Evolutionary conservation across 1,140 invertebrate species (phyloP).

Genomic region (Caerostris extrusa): DNA sequence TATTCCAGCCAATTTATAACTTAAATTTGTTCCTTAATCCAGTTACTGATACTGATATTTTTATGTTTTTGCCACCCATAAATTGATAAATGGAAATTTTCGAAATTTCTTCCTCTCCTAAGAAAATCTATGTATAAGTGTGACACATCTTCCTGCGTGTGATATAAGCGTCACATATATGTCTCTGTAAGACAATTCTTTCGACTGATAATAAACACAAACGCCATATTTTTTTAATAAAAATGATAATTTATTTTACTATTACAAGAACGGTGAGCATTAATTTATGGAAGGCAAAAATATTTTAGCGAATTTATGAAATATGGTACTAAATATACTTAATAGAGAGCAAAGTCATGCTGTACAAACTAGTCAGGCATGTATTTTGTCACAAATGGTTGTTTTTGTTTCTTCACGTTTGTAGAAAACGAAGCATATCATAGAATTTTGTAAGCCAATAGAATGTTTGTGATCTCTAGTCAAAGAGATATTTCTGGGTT

Average conservation of each 20-base stretch:
- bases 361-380: slow-evolving; percentile 77
- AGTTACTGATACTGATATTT: slow-evolving; percentile 35
- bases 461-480: slow-evolving; percentile 71
- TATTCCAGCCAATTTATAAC: slow-evolving; percentile 74
- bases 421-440: slow-evolving; percentile 75
- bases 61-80: slow-evolving; percentile 72
- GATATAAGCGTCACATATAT: too few relatives aligned
- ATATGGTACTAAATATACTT: slow-evolving; percentile 26
- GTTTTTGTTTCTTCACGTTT: slow-evolving; percentile 59
- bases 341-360: slow-evolving; percentile 52
- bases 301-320: slow-evolving; percentile 65
- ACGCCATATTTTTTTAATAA: slow-evolving; percentile 73
- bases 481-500: slow-evolving; percentile 64
- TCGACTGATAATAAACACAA: slow-evolving; percentile 37
- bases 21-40: slow-evolving; percentile 63
- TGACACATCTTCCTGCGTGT: neutral
- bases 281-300: slow-evolving; percentile 76
- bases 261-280: slow-evolving; percentile 39
- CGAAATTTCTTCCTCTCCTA: neutral
- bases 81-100: slow-evolving; percentile 48
- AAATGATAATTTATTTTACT: slow-evolving; percentile 50
- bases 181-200: slow-evolving; percentile 42
- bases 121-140: slow-evolving; percentile 7
- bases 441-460: slow-evolving; percentile 76
- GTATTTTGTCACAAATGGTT: slow-evolving; percentile 71